Evolutionary conservation across 2,113 vertebrate genomes (phyloP).

Genomic region (Ascaphus truei): DNA sequence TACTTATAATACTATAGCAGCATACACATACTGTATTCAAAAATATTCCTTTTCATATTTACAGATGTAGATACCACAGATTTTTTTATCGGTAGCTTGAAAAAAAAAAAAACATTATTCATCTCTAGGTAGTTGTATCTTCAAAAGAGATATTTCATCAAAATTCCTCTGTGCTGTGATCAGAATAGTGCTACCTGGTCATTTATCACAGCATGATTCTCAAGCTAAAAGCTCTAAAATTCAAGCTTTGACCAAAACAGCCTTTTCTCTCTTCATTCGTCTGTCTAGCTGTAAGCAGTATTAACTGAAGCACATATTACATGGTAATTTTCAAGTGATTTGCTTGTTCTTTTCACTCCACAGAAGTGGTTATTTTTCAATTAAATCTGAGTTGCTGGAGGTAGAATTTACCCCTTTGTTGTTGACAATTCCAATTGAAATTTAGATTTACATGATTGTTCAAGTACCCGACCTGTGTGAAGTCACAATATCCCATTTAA

Average conservation of each 20-base stretch:
- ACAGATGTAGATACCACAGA: too few relatives aligned
- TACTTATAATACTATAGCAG: too few relatives aligned
- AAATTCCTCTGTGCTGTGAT: conserved; percentile 2
- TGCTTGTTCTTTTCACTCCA: background rate
- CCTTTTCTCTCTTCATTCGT: background rate
- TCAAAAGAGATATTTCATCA: conserved; percentile 2
- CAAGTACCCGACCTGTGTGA: background rate
- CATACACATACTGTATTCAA: too few relatives aligned
- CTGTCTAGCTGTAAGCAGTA: conserved; percentile 10
- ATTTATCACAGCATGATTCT: conserved; percentile 18
- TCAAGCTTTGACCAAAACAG: conserved; percentile 17
- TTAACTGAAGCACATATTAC: background rate
- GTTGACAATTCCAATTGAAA: conserved; percentile 7
- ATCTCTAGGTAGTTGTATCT: conserved; percentile 19
- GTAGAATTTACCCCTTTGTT: conserved; percentile 25
- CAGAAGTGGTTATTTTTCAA: conserved; percentile 17
- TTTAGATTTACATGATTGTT: background rate
- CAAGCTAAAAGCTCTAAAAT: conserved; percentile 7
- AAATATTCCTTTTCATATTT: too few relatives aligned
- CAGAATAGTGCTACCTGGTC: background rate
- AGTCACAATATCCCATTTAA: background rate
- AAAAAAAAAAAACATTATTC: background rate
- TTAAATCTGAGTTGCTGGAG: conserved; percentile 21
- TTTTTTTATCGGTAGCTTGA: background rate
- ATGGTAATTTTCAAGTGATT: conserved; percentile 12